Evolutionary conservation across 92 coral and sea anemone genomes (phyloP).

Genomic region (Phymanthus crucifer): DNA sequence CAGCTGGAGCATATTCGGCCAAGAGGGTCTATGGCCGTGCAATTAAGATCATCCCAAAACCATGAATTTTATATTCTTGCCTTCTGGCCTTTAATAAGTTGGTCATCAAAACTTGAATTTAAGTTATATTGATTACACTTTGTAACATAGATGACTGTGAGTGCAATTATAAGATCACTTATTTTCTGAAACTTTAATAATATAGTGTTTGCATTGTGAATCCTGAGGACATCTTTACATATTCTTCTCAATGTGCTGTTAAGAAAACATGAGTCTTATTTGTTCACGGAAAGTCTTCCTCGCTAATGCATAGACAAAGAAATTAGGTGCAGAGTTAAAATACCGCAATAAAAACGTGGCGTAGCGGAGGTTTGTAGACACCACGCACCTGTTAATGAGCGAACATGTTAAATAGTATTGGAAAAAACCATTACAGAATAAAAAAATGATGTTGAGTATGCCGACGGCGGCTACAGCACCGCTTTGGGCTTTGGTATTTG

Average conservation of each 20-base stretch:
- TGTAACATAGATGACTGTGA: too few species aligned
- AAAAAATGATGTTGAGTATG: constrained; percentile 30
- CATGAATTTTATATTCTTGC: background rate
- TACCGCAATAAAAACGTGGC: constrained; percentile 38
- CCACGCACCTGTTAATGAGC: constrained; percentile 20
- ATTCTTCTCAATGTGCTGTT: background rate
- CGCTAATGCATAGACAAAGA: constrained; percentile 42
- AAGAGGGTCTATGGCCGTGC: too few species aligned
- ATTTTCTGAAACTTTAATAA: background rate
- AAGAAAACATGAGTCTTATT: constrained; percentile 24
- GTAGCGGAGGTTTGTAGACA: constrained; percentile 24
- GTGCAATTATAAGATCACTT: too few species aligned
- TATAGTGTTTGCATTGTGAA: background rate
- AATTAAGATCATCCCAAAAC: background rate
- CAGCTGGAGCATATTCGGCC: too few species aligned
- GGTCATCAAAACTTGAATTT: background rate
- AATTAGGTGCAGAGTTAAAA: constrained; percentile 45
- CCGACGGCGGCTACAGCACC: constrained; percentile 31
- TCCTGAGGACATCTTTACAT: background rate
- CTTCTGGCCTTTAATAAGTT: background rate
- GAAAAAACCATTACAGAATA: constrained; percentile 33
- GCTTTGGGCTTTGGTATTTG: background rate
- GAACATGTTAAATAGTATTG: constrained; percentile 41
- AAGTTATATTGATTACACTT: background rate
- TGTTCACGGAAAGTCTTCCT: constrained; percentile 34